Base-by-base conservation (phyloP, 1,140 invertebrate species). In the Macrocentrus cingulum region DNA sequence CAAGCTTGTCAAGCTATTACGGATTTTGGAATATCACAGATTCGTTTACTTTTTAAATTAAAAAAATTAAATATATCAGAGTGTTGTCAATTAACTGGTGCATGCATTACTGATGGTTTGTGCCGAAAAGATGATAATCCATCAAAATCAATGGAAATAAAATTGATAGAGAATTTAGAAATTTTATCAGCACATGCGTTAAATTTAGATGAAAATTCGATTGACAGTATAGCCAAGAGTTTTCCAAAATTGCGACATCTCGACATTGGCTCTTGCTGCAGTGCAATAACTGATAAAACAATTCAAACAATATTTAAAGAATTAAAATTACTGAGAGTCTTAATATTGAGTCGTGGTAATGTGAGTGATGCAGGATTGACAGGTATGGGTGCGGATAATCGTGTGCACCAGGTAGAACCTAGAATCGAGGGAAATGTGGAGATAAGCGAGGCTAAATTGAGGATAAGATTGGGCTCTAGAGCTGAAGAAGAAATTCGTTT, bases 311-410 rank as follows among this genome's bases (percentile, higher is more conserved):
- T 87, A 55, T 84, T 88, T 60, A 82, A 84, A 62, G 80, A 87
- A 60, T 78, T 88, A 65, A 67, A 81, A 42, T 70, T 80, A 55
- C 72, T 91, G 16, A 76, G 83, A 13, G 82, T 72, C 37, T 77
- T 91, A 39, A 82, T 84, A 44, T 71, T 90, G 29, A 84, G 83
- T 59, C 82, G 84, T 62, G 90, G 88, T 70, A 80, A 83, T 66
- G 82, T 90, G 36, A 81, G 80, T 51, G 88, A 90, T 72, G 82
- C 82, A 22, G 88, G 87, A 2, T 69, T 91, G 1, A 85, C 84
- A 25, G 84, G 85, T 36, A 84, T 87, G 81, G 78, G 76, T 49
- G 32, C 53, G 0, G 45, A 45, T 8, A 45, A 39, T 37, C 48
- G 54, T 20, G 41, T 23, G 20, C 54, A 57, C 42, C 32, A 32